These are phyloP conservation scores for Tanaodytes sp. DNA, from an alignment of 2,888 invertebrate species.

Conservation along the genomic window DNA sequence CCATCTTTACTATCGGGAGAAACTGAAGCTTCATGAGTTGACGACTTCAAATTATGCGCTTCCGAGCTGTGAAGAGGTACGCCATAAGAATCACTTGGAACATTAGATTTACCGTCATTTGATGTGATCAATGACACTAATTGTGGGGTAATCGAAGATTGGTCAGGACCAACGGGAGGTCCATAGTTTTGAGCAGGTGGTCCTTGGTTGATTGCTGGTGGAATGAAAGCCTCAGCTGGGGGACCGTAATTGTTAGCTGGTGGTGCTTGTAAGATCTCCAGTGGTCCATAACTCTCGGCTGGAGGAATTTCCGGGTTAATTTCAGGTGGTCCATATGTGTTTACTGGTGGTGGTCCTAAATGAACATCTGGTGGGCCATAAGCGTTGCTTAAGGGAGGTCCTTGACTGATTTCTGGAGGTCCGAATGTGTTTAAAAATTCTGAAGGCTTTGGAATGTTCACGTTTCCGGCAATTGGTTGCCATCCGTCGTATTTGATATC, in stretches of 20 bases:
- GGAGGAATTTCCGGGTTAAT: not conserved
- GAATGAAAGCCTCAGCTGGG: slow-evolving; percentile 8
- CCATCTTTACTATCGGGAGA: slow-evolving; percentile 65
- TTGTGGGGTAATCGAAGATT: slow-evolving; percentile 31
- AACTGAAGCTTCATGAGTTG: slow-evolving; percentile 61
- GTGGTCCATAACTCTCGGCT: slow-evolving; percentile 1
- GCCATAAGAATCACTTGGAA: slow-evolving; percentile 75
- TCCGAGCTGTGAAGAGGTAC: slow-evolving; percentile 72
- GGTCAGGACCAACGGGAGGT: slow-evolving; percentile 66
- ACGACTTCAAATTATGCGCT: slow-evolving; percentile 66
- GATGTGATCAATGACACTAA: slow-evolving; percentile 36
- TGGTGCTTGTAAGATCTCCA: slow-evolving; percentile 4
- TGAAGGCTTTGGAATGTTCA: slow-evolving; percentile 61
- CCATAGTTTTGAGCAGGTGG: slow-evolving; percentile 64
- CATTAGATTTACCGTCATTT: slow-evolving; percentile 56
- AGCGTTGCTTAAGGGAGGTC: slow-evolving; percentile 18
- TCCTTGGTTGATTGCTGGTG: slow-evolving; percentile 15
- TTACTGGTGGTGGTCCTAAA: slow-evolving; percentile 14
- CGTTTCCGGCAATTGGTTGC: slow-evolving; percentile 86
- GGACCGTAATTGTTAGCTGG: slow-evolving; percentile 25
- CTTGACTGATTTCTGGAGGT: slow-evolving; percentile 24
- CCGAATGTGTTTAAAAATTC: slow-evolving; percentile 55
- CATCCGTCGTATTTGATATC: slow-evolving; percentile 87
- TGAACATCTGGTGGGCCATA: slow-evolving; percentile 33
- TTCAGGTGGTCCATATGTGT: slow-evolving; percentile 29